Evolutionary conservation across 2,113 vertebrate species (phyloP).

Genomic region (Ursus arctos): DNA sequence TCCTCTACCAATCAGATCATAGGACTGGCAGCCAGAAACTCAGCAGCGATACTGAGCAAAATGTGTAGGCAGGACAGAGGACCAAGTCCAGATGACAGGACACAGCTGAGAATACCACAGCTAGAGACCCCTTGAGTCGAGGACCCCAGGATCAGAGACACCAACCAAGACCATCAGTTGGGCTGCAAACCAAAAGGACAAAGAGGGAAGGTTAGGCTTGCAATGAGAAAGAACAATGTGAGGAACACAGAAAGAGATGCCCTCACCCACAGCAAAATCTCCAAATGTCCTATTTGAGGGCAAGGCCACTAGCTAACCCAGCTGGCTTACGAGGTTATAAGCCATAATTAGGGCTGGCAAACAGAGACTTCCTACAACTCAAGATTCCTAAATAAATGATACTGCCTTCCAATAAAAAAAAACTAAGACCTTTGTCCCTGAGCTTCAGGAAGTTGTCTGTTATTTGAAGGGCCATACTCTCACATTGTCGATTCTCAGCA

Average conservation of each 20-base stretch:
- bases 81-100: background rate
- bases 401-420: background rate
- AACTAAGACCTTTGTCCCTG: background rate
- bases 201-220: background rate
- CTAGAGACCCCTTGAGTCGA: background rate
- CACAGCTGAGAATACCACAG: background rate
- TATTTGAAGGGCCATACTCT: background rate
- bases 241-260: background rate
- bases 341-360: background rate
- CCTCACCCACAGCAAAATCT: background rate
- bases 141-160: background rate
- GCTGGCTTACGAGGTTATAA: background rate
- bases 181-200: background rate
- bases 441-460: background rate
- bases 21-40: background rate
- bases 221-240: background rate
- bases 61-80: background rate
- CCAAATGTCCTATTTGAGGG: background rate
- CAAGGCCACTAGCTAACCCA: background rate
- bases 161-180: background rate
- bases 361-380: background rate
- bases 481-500: background rate
- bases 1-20: background rate
- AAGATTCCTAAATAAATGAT: background rate
- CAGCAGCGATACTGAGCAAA: background rate